phyloP scores from a whole-genome alignment of 2,888 invertebrate genomes.

The Tetanocera ferruginea region DNA sequence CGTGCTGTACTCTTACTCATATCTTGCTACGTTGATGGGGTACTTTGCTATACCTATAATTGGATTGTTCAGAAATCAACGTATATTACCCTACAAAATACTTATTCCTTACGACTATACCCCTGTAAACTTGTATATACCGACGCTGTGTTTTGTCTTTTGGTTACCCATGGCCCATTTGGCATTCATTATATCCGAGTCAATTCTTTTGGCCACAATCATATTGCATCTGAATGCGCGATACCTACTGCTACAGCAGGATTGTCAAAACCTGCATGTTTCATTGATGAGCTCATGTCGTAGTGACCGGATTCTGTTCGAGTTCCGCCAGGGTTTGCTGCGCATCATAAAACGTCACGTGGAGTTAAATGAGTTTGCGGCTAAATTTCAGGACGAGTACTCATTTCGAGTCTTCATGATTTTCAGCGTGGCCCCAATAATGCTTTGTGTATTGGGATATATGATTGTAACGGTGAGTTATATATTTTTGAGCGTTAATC shows the following conservation, averaged over 20 bases:
- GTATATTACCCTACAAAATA: conserved; percentile 57
- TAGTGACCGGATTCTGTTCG: conserved; percentile 41
- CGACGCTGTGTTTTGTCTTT: conserved; percentile 50
- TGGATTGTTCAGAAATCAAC: conserved; percentile 51
- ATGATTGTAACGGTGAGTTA: conserved; percentile 59
- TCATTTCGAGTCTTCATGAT: conserved; percentile 61
- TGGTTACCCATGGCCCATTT: conserved; percentile 57
- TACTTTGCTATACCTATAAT: conserved; percentile 51
- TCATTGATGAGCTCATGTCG: conserved; percentile 22
- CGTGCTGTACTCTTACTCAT: conserved; percentile 53
- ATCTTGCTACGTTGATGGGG: conserved; percentile 54
- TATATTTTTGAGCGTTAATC: conserved; percentile 35
- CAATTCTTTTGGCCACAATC: conserved; percentile 59
- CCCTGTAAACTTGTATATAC: conserved; percentile 48
- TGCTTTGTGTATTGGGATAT: conserved; percentile 59
- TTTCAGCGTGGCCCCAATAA: conserved; percentile 57
- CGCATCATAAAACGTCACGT: conserved; percentile 53
- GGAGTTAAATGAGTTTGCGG: conserved; percentile 57
- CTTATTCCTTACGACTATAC: conserved; percentile 57
- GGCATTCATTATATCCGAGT: conserved; percentile 56
- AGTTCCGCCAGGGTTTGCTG: conserved; percentile 51
- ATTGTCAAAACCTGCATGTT: conserved; percentile 46
- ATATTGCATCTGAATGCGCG: conserved; percentile 62
- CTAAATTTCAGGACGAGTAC: conserved; percentile 54
- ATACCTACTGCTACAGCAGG: conserved; percentile 55